Percentiles rank a stretch among this genome's conserved stretches.
These are phyloP conservation scores for Euura lappo DNA, from an alignment of 1,140 invertebrate genomes.

Conservation along the genomic window DNA sequence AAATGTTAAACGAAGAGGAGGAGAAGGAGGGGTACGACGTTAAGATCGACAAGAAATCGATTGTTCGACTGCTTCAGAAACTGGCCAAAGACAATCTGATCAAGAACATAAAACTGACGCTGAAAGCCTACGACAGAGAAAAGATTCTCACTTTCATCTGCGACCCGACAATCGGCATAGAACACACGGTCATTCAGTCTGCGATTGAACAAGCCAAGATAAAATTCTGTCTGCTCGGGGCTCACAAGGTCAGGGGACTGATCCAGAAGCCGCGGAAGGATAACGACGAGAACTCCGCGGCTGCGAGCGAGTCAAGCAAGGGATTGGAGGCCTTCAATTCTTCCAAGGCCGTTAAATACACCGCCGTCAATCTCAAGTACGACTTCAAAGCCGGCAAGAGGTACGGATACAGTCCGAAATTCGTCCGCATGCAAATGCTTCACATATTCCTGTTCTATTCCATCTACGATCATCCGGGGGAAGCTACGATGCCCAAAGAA, in stretches of 20 bases:
- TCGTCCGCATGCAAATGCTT: conserved; percentile 69
- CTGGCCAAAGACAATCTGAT: conserved; percentile 66
- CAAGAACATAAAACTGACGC: conserved; percentile 65
- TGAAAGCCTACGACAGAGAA: conserved; percentile 57
- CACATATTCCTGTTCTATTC: conserved; percentile 77
- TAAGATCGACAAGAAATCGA: conserved; percentile 69
- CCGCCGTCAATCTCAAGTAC: conserved; percentile 12
- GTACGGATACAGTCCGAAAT: conserved; percentile 71
- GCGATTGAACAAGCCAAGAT: conserved; percentile 69
- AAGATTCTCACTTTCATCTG: conserved; percentile 66
- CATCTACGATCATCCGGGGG: conserved; percentile 65
- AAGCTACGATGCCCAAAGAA: conserved; percentile 49
- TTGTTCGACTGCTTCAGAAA: conserved; percentile 64
- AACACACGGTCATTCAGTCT: conserved; percentile 64
- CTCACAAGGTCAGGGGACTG: conserved; percentile 19
- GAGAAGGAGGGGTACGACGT: conserved; percentile 63
- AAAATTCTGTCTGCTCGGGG: conserved; percentile 59
- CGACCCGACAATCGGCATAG: conserved; percentile 59
- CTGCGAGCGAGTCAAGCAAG: background rate
- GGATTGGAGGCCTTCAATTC: conserved; percentile 2
- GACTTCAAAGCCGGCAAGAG: conserved; percentile 41
- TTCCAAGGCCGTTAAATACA: background rate
- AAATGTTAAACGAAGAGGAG: conserved; percentile 63
- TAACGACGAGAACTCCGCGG: background rate
- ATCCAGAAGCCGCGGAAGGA: background rate